Evolutionary conservation across 2,797 vertebrate genomes (phyloP).

Genomic region (Anguilla pacifica): DNA sequence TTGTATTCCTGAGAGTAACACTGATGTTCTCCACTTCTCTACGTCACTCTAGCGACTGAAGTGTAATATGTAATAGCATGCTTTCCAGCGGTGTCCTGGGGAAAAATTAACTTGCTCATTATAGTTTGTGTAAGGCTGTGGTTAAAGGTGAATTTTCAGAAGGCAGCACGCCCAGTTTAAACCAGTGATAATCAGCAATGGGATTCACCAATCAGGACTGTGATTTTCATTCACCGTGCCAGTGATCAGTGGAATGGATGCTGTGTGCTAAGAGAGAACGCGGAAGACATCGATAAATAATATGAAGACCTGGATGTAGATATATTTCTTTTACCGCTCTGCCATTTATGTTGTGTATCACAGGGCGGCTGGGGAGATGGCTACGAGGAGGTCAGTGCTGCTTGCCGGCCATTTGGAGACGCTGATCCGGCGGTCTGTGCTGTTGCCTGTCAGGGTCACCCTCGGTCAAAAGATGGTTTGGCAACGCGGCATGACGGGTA

Average conservation of each 20-base stretch:
- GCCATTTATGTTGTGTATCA: not conserved
- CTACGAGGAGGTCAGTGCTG: not conserved
- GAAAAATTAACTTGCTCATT: not conserved
- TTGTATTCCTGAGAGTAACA: no score
- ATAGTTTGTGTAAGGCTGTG: not conserved
- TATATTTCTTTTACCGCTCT: not conserved
- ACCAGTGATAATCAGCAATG: not conserved
- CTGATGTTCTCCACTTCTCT: no score
- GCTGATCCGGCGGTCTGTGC: not conserved
- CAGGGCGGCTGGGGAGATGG: not conserved
- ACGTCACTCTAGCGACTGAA: no score
- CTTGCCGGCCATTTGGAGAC: not conserved
- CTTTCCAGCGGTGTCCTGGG: constrained; percentile 11
- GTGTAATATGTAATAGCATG: constrained; percentile 22
- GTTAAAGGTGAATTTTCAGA: constrained; percentile 1
- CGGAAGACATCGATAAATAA: not conserved
- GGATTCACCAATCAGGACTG: not conserved
- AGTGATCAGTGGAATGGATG: not conserved
- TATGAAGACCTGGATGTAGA: not conserved
- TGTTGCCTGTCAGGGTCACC: not conserved
- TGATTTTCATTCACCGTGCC: constrained; percentile 3
- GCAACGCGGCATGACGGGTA: not conserved
- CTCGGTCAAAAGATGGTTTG: not conserved
- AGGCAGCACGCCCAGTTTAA: not conserved
- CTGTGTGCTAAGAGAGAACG: not conserved